phyloP scores from a whole-genome alignment of 2,888 invertebrate genomes.

The Panzeria rudis region DNA sequence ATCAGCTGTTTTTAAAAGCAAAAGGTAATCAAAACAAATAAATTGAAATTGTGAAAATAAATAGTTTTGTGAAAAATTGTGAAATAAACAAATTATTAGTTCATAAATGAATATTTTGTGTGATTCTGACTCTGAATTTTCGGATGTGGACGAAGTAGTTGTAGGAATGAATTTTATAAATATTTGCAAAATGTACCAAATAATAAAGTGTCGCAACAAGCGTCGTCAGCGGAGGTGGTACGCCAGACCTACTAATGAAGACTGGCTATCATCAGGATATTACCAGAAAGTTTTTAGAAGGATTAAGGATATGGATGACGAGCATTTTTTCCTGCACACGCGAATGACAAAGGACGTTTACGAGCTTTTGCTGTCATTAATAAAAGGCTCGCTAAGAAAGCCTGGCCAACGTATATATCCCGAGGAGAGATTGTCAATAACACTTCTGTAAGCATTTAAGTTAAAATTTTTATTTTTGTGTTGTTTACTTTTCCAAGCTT shows the following conservation, averaged over 20 bases:
- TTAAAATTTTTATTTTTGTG: neutral
- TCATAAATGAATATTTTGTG: no score
- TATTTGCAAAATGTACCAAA: neutral
- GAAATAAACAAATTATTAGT: no score
- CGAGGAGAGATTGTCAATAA: conserved; percentile 33
- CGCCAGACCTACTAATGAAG: no score
- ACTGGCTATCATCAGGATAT: no score
- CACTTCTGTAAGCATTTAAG: conserved; percentile 23
- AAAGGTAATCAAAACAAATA: no score
- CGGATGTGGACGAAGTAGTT: no score
- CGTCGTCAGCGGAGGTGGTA: neutral
- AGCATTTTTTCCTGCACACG: neutral
- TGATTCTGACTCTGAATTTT: no score
- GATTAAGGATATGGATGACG: conserved; percentile 10
- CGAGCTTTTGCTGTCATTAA: conserved; percentile 2
- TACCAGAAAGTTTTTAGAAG: neutral
- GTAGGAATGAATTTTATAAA: no score
- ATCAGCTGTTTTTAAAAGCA: no score
- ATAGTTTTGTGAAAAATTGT: no score
- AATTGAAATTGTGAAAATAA: no score
- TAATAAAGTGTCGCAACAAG: neutral
- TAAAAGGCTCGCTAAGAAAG: conserved; percentile 13
- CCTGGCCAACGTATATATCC: conserved; percentile 15
- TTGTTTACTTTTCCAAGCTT: neutral
- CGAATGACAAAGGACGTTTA: conserved; percentile 23